Base-by-base conservation (phyloP, 1,140 invertebrate species). In the Liolophura sinensis region DNA sequence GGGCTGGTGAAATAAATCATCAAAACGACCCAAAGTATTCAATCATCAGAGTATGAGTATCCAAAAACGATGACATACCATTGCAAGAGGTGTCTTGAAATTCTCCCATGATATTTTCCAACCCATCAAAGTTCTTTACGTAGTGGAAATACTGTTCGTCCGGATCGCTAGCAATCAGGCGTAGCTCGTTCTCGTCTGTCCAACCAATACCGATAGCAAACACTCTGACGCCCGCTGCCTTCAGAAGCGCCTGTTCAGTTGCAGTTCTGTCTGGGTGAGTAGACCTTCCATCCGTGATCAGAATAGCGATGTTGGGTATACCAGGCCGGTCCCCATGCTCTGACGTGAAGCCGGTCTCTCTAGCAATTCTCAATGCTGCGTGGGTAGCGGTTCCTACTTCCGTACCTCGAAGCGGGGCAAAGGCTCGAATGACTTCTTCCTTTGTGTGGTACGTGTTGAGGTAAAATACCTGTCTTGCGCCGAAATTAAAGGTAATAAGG, bases 201-300 rank as follows among this genome's bases (percentile, higher is more conserved):
- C 74, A 55, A 14, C 69, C 71, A 40, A 76, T 74, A 31, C 75
- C 75, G 60, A 77, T 73, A 11, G 70, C 73, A 66, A 61, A 72
- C 40, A 76, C 68, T 50, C 65, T 68, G 31, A 73, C 72, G 20
- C 73, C 75, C 0, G 69, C 70, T 4, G 56, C 54, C 20, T 24
- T 24, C 56, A 40, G 31, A 40, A 40, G 31, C 31, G 31, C 31
- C 31, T 40, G 72, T 59, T 78, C 70, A 0, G 69, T 55, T n/a
- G 72, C 46, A 46, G 74, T 74, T 16, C 60, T 31, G 18, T 48
- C 20, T 15, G 60, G 49, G 47, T 72, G 68, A 16, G 71, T 74
- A 0, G 74, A 72, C 24, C 57, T 48, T 27, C 75, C 75, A 60
- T 77, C 75, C 12, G 75, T 77, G n/a, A 77, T 62, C 3, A 77